Percentiles rank a stretch among this genome's conserved stretches.
Conservation (phyloP, 2,888 invertebrate species). For the Torymus aiolomorphi region DNA sequence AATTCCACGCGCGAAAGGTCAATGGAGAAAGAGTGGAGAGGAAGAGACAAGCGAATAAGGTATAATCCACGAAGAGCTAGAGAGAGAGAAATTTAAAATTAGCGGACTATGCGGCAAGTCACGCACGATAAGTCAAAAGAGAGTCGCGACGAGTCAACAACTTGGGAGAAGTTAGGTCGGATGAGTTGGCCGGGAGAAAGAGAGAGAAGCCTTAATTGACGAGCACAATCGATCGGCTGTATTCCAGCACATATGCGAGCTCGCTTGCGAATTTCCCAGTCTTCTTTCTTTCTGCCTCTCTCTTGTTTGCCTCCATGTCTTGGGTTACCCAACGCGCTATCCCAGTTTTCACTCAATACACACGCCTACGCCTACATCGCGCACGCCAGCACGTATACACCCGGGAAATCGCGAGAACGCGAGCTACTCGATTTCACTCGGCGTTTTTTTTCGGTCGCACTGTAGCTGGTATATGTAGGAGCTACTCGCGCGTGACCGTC, state of each 20-base stretch:
- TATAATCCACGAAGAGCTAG: no score
- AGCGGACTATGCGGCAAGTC: neutral
- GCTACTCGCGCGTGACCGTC: no score
- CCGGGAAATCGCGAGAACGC: constrained; percentile 27
- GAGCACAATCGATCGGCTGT: constrained; percentile 49
- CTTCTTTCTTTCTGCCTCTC: neutral
- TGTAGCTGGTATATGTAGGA: no score
- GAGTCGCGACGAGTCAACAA: neutral
- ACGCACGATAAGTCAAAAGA: neutral
- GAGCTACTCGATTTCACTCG: constrained; percentile 26
- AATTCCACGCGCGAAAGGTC: neutral
- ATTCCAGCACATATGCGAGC: neutral
- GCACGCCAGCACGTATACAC: neutral
- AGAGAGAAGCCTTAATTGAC: constrained; percentile 49
- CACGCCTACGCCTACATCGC: constrained; percentile 2
- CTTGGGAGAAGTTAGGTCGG: neutral
- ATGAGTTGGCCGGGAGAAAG: neutral
- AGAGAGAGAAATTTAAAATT: neutral
- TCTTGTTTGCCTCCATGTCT: neutral
- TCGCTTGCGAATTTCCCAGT: constrained; percentile 5
- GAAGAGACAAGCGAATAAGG: no score
- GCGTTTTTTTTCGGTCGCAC: no score
- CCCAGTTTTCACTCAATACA: constrained; percentile 27
- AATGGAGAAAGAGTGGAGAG: no score
- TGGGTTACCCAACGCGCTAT: constrained; percentile 25